Evolutionary conservation across 2,797 vertebrate genomes (phyloP).

Genomic region (Macroramphosus scolopax): DNA sequence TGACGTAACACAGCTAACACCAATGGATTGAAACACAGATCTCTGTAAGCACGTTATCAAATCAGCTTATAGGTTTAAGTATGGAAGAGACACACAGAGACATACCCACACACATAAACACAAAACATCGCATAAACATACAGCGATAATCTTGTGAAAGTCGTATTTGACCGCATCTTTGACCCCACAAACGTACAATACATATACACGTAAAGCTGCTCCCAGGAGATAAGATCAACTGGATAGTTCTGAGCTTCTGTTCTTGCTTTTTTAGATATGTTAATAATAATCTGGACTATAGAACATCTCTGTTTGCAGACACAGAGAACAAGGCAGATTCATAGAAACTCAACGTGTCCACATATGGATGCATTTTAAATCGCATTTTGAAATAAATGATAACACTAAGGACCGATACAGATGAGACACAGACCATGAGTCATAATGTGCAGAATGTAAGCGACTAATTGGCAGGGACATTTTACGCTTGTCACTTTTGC

Average conservation of each 20-base stretch:
- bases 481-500: background rate
- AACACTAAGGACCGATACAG: background rate
- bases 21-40: slow-evolving; percentile 69
- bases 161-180: background rate
- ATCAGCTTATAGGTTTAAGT: slow-evolving; percentile 74
- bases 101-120: slow-evolving; percentile 23
- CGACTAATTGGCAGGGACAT: background rate
- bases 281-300: too few species aligned
- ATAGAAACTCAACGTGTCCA: too few species aligned
- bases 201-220: slow-evolving; percentile 3
- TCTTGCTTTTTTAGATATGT: background rate
- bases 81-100: slow-evolving; percentile 35
- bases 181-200: slow-evolving; percentile 16
- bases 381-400: too few species aligned
- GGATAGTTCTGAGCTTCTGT: background rate
- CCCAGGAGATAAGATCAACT: slow-evolving; percentile 8
- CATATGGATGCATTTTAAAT: too few species aligned
- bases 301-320: too few species aligned
- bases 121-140: slow-evolving; percentile 5
- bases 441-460: slow-evolving; percentile 1
- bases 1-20: slow-evolving; percentile 74
- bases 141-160: background rate
- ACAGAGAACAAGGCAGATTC: too few species aligned
- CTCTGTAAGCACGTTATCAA: slow-evolving; percentile 70
- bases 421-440: background rate